These are phyloP conservation scores for Artibeus jamaicensis DNA, from an alignment of 2,797 vertebrate genomes.

Conservation along the genomic window DNA sequence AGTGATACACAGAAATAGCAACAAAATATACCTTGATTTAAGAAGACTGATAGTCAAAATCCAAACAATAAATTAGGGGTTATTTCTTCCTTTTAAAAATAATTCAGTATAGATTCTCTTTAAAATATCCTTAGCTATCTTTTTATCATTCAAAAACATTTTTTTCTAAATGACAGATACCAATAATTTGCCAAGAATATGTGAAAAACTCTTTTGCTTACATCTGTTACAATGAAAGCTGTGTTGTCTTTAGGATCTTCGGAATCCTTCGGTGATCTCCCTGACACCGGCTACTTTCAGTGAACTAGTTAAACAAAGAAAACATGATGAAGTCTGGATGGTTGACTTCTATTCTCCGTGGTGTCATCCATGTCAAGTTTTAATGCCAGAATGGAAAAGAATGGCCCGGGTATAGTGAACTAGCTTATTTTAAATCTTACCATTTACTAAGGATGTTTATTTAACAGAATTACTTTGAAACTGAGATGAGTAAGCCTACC, in stretches of 20 bases:
- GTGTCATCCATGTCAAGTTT: constrained; percentile 96
- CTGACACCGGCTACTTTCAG: constrained; percentile 90
- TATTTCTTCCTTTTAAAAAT: not conserved
- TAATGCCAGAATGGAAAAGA: constrained; percentile 97
- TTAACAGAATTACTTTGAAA: constrained; percentile 11
- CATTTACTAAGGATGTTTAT: not conserved
- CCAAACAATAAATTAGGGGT: not conserved
- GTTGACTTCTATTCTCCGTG: constrained; percentile 97
- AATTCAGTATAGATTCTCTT: not conserved
- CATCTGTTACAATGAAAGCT: not conserved
- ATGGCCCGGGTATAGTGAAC: constrained; percentile 92
- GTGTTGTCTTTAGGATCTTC: constrained; percentile 89
- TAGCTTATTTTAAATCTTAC: not conserved
- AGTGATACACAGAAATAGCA: not conserved
- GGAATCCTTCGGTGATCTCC: constrained; percentile 90
- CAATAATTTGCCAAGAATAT: constrained; percentile 16
- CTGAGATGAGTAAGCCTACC: not conserved
- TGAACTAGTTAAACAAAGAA: constrained; percentile 89
- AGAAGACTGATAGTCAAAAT: constrained; percentile 25
- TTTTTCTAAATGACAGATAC: not conserved
- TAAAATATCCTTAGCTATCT: not conserved
- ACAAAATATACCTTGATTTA: not conserved
- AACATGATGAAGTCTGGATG: constrained; percentile 89
- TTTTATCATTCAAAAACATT: constrained; percentile 47
- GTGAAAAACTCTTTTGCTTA: not conserved